Base-by-base conservation (phyloP, 2,113 vertebrate species). In the Polyodon spathula region DNA sequence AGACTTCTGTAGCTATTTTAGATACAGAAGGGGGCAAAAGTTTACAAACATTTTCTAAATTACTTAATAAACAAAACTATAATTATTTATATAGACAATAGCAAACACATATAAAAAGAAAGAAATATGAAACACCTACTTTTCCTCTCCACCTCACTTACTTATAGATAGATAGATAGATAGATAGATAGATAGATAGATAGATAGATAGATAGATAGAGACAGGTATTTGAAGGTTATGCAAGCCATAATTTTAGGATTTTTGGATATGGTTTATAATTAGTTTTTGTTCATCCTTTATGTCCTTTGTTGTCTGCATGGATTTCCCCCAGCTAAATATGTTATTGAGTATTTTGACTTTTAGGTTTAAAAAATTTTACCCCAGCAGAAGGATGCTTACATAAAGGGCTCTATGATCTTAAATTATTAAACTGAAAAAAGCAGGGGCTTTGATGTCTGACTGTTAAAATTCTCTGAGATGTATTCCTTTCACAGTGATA, bases 401-500 rank as follows among this genome's bases (percentile, higher is more conserved):
- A n/a, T n/a, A n/a, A 82, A 84, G 64, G 66, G 74, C 84, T 75
- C 68, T 66, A 82, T 84, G 76, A 86, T 85, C 82, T 82, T 84
- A 89, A 86, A 89, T 90, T 90, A 84, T 83, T 76, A 86, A 87
- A 86, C 82, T 81, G 84, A n/a, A n/a, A n/a, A n/a, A n/a, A n/a
- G n/a, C n/a, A n/a, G n/a, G n/a, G n/a, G n/a, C n/a, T n/a, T n/a
- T n/a, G n/a, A 80, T 80, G 71, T 81, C 72, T 79, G 85, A 85
- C 85, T 84, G 84, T 83, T 85, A 73, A 90, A 90, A 90, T 92
- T 91, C 91, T 90, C 87, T 85, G 87, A 88, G 88, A 87, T 88
- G 84, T 89, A 89, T 90, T 91, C 90, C 85, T 89, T 92, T 91
- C 90, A 92, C 88, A 89, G 83, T 82, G 84, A 88, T 87, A 89